Percentiles rank a stretch among this genome's conserved stretches.
Evolutionary conservation across 1,140 invertebrate species (phyloP).

Genomic region (Coptotermes formosanus): DNA sequence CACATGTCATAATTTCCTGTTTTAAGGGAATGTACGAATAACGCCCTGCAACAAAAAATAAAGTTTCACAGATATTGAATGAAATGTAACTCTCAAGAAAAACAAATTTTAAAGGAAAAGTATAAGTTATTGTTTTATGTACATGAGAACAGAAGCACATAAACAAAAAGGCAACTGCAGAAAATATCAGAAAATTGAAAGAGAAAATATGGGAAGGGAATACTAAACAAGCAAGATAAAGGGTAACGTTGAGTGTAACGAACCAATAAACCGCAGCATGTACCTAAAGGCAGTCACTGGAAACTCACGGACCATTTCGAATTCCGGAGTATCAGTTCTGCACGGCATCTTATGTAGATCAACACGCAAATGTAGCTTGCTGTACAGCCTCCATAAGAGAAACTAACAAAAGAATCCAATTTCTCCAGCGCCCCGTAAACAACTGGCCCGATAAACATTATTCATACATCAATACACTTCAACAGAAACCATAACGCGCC

Average conservation of each 20-base stretch:
- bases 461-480: slow-evolving; percentile 12
- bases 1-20: too few species aligned
- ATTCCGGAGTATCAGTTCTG: background rate
- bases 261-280: background rate
- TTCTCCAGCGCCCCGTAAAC: background rate
- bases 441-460: background rate
- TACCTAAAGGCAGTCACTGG: background rate
- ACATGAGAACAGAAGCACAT: too few species aligned
- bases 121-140: too few species aligned
- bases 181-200: background rate
- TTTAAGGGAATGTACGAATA: too few species aligned
- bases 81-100: too few species aligned
- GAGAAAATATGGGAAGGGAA: background rate
- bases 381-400: background rate
- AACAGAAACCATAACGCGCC: background rate
- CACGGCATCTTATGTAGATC: background rate
- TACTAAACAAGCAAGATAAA: background rate
- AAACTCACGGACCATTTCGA: background rate
- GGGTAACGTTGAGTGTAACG: background rate
- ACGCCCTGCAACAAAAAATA: too few species aligned
- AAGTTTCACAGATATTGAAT: too few species aligned
- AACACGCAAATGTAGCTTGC: background rate
- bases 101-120: too few species aligned
- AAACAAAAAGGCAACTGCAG: background rate
- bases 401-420: background rate